Base-by-base conservation (phyloP, 2,888 invertebrate genomes). In the Microctonus aethiopoides region DNA sequence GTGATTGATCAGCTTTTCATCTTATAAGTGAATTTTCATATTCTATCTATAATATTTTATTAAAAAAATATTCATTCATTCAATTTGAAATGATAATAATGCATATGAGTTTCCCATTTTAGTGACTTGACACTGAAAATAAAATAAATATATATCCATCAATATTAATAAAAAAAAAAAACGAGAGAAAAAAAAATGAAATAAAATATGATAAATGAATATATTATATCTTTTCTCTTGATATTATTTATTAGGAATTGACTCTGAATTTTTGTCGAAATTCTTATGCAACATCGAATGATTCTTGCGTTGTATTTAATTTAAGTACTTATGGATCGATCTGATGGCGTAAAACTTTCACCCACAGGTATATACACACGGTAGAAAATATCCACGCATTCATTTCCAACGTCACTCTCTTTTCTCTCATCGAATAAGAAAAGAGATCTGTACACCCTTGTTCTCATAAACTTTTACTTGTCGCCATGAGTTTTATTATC, bases 1-100 rank as follows among this genome's bases (percentile, higher is more conserved):
- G 51, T 64, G 51, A 57, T 56, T 69, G 64, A 69, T 69, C 54
- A 41, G 56, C 22, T 68, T 29, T 64, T 57, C n/a, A 36, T 54
- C 34, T 36, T 59, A n/a, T n/a, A 29, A 51, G 13, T 26, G 20
- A 9, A n/a, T 62, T 24, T 60, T 11, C 20, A 13, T 9, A 36
- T 7, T 60, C 13, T 39, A 60, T 39, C 36, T 41, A 6, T 22
- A 9, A 13, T 54, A 9, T 26, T 26, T 54, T 3, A 54, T 11
- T 11, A 54, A 24, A 9, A 54, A 24, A 22, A 54, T 24, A 54
- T 54, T 26, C 13, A 54, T 24, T 54, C n/a, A 22, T 54, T 26
- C 22, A 54, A 3, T 46, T 16, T n/a, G 16, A 7, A 20, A 46
- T 46, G 6, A 46, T 20, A 16, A 16, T n/a, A 1, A 7, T 46